A percentile compares a stretch with the other conserved stretches of the same genome.
Evolutionary conservation across 2,888 invertebrate genomes (phyloP).

Genomic region (Cephus pygmeus): DNA sequence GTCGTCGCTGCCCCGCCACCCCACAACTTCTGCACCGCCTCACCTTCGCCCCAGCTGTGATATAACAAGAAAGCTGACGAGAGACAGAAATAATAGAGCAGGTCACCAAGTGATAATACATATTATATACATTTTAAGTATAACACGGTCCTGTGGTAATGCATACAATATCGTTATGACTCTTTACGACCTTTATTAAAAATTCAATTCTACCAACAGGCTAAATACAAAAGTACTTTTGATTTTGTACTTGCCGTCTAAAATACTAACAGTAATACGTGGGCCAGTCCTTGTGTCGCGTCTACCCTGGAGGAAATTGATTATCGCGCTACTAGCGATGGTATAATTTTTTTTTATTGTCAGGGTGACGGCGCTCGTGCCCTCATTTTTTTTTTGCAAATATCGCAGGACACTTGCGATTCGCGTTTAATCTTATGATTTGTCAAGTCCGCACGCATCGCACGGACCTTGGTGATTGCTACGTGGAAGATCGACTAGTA

Average conservation of each 20-base stretch:
- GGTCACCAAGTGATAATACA: slow-evolving; percentile 48
- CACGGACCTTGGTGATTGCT: background rate
- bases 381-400: background rate
- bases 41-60: slow-evolving; percentile 62
- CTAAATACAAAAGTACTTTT: slow-evolving; percentile 36
- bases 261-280: background rate
- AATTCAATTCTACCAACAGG: slow-evolving; percentile 26
- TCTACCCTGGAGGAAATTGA: background rate
- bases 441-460: background rate
- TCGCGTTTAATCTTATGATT: background rate
- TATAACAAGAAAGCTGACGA: slow-evolving; percentile 57
- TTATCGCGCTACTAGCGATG: too few species aligned
- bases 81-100: slow-evolving; percentile 38
- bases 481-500: background rate
- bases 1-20: background rate
- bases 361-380: background rate
- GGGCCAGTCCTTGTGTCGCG: background rate
- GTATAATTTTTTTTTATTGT: background rate
- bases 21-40: slow-evolving; percentile 28
- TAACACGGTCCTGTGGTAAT: slow-evolving; percentile 47
- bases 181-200: slow-evolving; percentile 8
- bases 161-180: slow-evolving; percentile 33
- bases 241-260: slow-evolving; percentile 38
- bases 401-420: background rate
- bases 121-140: slow-evolving; percentile 44